Base-by-base conservation (phyloP, 2,888 invertebrate species). In the Euplexia lucipara region DNA sequence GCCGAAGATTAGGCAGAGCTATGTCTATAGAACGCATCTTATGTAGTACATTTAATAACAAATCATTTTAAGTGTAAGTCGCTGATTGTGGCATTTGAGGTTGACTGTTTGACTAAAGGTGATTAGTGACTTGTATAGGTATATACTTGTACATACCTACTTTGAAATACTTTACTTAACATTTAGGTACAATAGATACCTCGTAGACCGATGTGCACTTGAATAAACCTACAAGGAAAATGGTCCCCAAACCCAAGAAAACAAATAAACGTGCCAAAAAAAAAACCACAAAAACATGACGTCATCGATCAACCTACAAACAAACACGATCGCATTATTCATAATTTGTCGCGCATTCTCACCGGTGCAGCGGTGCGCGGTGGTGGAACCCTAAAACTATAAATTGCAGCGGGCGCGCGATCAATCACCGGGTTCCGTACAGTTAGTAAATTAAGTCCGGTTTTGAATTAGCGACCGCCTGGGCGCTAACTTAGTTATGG, bases 281-380 rank as follows among this genome's bases (percentile, higher is more conserved):
- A 75, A 72, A 60, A 70, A 59, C 0, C n/a, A 48, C 34, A 71
- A 60, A 61, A 71, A 56, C 54, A 71, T 64, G 56, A 62, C 68
- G 67, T 76, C 86, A 90, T 91, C 91, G 77, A 90, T 91, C 91
- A 90, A 82, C 37, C 22, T 22, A 75, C 54, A 61, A 62, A 79
- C 54, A 71, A 56, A 60, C 66, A 74, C 81, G 48, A 64, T 87
- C 84, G 79, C 87, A 89, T 90, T 88, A 91, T 90, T 90, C 89
- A 91, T 90, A 90, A 91, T 92, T 88, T 89, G 88, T 88, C 85
- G 84, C 77, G 75, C 75, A 59, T 82, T 79, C 81, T 81, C 81
- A 83, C 83, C 77, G 67, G 72, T n/a, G n/a, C n/a, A n/a, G n/a
- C n/a, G n/a, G n/a, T n/a, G n/a, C n/a, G n/a, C n/a, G n/a, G n/a